These are phyloP conservation scores for Carassius auratus DNA, from an alignment of 2,113 vertebrate genomes.

Conservation along the genomic window DNA sequence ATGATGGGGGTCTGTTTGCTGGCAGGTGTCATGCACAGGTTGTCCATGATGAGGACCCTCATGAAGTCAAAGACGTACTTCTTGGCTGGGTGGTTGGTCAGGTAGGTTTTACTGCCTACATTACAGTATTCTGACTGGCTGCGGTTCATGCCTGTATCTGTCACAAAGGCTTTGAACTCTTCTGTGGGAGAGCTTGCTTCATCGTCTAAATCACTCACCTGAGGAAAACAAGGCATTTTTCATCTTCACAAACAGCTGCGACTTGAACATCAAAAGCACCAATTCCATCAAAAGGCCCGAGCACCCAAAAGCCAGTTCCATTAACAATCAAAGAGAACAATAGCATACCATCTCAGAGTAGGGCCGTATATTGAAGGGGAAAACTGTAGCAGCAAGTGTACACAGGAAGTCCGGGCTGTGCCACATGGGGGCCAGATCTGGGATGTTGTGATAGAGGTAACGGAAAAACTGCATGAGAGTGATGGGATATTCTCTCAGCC, in stretches of 20 bases:
- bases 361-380: conserved; percentile 96
- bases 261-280: not conserved
- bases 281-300: not conserved
- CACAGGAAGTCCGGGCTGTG: conserved; percentile 96
- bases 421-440: conserved; percentile 92
- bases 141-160: conserved; percentile 96
- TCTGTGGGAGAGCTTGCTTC: conserved; percentile 94
- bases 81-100: conserved; percentile 97
- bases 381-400: conserved; percentile 89
- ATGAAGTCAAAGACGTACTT: conserved; percentile 99
- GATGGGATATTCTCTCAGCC: conserved; percentile 96
- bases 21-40: conserved; percentile 92
- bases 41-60: conserved; percentile 97
- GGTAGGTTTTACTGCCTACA: conserved; percentile 94
- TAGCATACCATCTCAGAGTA: conserved; percentile 94
- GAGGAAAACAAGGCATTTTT: not conserved
- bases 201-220: conserved; percentile 96
- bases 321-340: not conserved
- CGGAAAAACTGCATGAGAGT: conserved; percentile 99
- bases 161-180: conserved; percentile 93
- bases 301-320: not conserved
- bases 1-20: conserved; percentile 95
- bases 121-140: conserved; percentile 98
- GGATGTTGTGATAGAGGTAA: conserved; percentile 95
- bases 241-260: not conserved